Conservation (phyloP, 1,140 invertebrate genomes). For the Temnothorax curvispinosus region DNA sequence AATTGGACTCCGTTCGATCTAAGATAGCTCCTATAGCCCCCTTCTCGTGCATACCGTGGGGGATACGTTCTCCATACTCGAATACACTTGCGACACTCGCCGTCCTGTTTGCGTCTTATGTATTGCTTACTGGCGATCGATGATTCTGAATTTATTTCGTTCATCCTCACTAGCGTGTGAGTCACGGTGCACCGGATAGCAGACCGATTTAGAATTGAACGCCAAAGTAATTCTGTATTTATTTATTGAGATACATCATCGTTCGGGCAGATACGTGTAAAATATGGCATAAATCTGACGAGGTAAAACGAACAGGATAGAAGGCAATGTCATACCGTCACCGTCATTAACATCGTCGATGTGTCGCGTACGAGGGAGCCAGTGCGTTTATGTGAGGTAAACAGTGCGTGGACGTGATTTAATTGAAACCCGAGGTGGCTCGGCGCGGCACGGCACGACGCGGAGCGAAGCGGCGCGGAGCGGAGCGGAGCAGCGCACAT, state of each 20-base stretch:
- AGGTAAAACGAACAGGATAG: background rate
- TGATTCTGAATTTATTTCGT: constrained; percentile 27
- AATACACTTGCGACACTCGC: constrained; percentile 65
- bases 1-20: constrained; percentile 82
- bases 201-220: background rate
- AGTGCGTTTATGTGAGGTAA: constrained; percentile 76
- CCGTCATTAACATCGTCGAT: constrained; percentile 65
- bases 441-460: background rate
- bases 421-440: constrained; percentile 74
- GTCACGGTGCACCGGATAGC: background rate
- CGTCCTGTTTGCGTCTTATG: constrained; percentile 24
- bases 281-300: background rate
- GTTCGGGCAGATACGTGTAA: background rate
- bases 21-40: constrained; percentile 78
- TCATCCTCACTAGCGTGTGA: background rate
- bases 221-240: background rate
- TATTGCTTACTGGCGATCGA: constrained; percentile 33
- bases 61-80: constrained; percentile 69
- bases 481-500: constrained; percentile 28
- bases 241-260: background rate
- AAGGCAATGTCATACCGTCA: constrained; percentile 37
- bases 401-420: constrained; percentile 79
- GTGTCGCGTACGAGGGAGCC: constrained; percentile 56
- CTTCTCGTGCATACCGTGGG: constrained; percentile 67
- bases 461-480: constrained; percentile 13